Evolutionary conservation across 2,113 vertebrate genomes (phyloP), one percentile per base, ranked within the genome.

Genomic region (Sylvietta virens): DNA sequence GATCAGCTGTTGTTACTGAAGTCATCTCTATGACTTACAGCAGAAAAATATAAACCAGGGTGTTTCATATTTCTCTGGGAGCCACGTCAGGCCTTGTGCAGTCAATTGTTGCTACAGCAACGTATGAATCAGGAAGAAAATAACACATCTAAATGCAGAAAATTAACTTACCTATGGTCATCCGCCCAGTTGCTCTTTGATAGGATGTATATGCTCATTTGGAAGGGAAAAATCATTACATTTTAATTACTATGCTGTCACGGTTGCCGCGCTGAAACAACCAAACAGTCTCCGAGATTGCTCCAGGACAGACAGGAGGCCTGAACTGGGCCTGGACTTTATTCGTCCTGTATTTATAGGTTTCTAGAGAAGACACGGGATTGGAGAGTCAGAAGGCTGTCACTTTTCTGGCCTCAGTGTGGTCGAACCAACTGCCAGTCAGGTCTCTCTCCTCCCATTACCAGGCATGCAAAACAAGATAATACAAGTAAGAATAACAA

Each of bases 61-160:
- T 24, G 42, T 71, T 96, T 96, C 60, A 70, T 91, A 66, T 88
- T 94, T 95, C 79, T 86, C n/a, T 79, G 39, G 82, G 76, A 97
- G 91, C 93, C 95, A 91, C 97, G 80, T 95, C 88, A 97, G 95
- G 76, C 95, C 89, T 84, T 53, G 72, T 87, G 89, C 97, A 95
- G 95, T 97, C 95, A 97, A 42, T 39, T 7, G 95, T 98, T 98
- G 92, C 97, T 89, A 97, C 96, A 92, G 94, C 93, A 98, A 98
- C 78, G 0, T 39, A 62, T 88, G 82, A 96, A 97, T 86, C 66
- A 66, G 58, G 16, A 78, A 96, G 87, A 96, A 94, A 93, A 96
- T 92, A 97, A 90, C 66, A 78, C 74, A 58, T 92, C 81, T 94
- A 72, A 97, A 96, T 53, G 54, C 40, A 94, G 92, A 92, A 70